phyloP scores from a whole-genome alignment of 2,113 vertebrate species.

The Bostrychus sinensis region DNA sequence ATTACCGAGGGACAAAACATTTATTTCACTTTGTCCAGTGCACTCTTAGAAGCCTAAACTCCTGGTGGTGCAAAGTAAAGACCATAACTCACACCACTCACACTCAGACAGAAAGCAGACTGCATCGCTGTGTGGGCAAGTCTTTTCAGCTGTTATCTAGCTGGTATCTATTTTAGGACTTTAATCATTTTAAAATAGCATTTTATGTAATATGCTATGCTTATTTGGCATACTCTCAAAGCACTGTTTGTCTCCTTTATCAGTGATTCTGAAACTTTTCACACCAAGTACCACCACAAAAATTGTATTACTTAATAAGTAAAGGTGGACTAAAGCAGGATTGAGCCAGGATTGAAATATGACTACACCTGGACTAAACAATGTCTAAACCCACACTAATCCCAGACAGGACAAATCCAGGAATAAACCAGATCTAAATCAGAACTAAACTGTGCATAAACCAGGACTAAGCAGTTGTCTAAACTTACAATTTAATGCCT shows the following conservation, averaged over 20 bases:
- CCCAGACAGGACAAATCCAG: background rate
- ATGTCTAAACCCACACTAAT: too few relatives aligned
- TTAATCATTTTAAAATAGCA: background rate
- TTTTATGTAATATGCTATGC: background rate
- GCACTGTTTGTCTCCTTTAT: background rate
- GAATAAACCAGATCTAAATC: background rate
- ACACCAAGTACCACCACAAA: background rate
- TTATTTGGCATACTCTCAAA: background rate
- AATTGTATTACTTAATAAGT: background rate
- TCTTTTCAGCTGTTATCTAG: conserved; percentile 9
- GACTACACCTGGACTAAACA: background rate
- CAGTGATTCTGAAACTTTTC: background rate
- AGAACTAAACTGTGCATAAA: too few relatives aligned
- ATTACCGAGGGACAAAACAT: conserved; percentile 59
- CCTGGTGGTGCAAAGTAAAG: conserved; percentile 31
- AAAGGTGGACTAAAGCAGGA: background rate
- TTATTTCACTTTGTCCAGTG: conserved; percentile 66
- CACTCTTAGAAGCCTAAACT: conserved; percentile 49
- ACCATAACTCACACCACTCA: conserved; percentile 45
- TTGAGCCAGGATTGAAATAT: background rate
- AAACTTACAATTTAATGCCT: too few relatives aligned
- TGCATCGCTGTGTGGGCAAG: conserved; percentile 29
- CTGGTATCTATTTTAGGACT: background rate
- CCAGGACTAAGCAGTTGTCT: too few relatives aligned
- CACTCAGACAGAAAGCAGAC: conserved; percentile 25